A percentile compares a stretch with the other conserved stretches of the same genome.
phyloP scores from a whole-genome alignment of 2,113 vertebrate species.

The Lampris incognitus region DNA sequence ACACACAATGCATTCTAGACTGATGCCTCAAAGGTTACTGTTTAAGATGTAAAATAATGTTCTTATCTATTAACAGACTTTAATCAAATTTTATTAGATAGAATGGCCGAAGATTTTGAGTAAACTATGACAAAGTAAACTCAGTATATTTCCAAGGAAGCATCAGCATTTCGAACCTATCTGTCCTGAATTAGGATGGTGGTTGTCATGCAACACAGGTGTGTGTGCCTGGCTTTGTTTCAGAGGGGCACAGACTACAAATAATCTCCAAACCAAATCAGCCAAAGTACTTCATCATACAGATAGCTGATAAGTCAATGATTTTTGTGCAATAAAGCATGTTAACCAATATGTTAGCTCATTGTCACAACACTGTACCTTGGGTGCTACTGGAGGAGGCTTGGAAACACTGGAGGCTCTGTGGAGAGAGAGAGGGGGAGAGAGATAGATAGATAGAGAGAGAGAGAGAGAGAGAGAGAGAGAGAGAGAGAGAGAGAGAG shows the following conservation, averaged over 20 bases:
- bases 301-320: not conserved
- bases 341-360: slow-evolving; percentile 7
- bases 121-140: too few relatives aligned
- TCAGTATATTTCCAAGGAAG: slow-evolving; percentile 5
- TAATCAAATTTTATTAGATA: not conserved
- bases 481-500: not conserved
- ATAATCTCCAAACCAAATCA: slow-evolving; percentile 1
- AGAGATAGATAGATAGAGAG: not conserved
- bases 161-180: slow-evolving; percentile 43
- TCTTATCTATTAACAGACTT: not conserved
- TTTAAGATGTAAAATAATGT: not conserved
- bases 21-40: slow-evolving; percentile 43
- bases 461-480: slow-evolving; percentile 1
- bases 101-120: too few relatives aligned
- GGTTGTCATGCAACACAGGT: slow-evolving; percentile 56
- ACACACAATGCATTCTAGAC: slow-evolving; percentile 81
- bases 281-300: not conserved
- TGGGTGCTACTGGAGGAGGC: slow-evolving; percentile 84
- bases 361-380: slow-evolving; percentile 82
- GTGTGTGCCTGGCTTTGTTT: slow-evolving; percentile 34
- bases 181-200: not conserved
- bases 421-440: slow-evolving; percentile 27
- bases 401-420: slow-evolving; percentile 85
- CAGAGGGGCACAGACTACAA: slow-evolving; percentile 53
- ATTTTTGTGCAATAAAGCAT: not conserved